Evolutionary conservation across 2,113 vertebrate species (phyloP), one percentile per base, ranked within the genome.

Genomic region (Mobula birostris): DNA sequence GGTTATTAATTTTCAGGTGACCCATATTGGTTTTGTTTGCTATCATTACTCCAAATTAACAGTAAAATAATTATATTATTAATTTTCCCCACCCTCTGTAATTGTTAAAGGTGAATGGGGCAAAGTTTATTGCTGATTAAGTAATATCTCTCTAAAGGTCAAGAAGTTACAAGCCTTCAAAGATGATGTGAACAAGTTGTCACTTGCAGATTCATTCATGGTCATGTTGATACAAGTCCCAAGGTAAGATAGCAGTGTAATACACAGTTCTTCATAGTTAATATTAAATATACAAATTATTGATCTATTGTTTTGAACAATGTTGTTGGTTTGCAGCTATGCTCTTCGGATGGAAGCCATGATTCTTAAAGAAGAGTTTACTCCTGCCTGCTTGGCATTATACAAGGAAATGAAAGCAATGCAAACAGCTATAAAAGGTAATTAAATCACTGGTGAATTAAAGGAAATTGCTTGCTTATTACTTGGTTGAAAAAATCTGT

Each of bases 181-280:
- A 96, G 98, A 98, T 40, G 98, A 99, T 94, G 95, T 97, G 94
- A 97, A 97, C 96, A 99, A 98, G 96, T 97, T 99, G 96, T 98
- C 98, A 82, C 97, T 98, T 96, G 98, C 98, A 0, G 99, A 99
- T 95, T 98, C 97, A 95, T 99, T 99, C 96, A 98, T 99, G 97
- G 97, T 97, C 95, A 96, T 97, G 94, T 95, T 99, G 96, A 98
- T 99, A 96, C 98, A 97, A 96, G 98, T 99, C 96, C 99, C 98
- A 96, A 97, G 98, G 99, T 99, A 96, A 97, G 98, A 94, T 94
- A 94, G 77, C 32, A 78, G 17, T 94, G 58, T 21, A 2, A 32
- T 80, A 27, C 68, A 9, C 24, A 36, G 17, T 48, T 27, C 70
- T 93, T 48, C 12, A 40, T 93, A 72, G 1, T 48, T 74, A 92